Conservation (phyloP, 1,140 invertebrate genomes). For the Pogonomyrmex californicus region DNA sequence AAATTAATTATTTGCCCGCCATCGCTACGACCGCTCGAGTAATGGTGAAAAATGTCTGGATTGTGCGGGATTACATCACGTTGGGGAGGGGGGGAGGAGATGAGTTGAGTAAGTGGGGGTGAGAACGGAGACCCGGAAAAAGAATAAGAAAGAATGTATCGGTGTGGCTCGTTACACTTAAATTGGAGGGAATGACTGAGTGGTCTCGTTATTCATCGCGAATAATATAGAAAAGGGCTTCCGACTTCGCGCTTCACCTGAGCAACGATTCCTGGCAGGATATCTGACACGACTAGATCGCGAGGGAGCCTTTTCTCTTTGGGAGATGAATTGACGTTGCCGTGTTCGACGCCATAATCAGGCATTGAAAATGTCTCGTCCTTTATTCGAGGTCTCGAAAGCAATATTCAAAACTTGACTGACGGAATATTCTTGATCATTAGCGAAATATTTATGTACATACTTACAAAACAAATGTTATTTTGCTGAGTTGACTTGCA, state of each 20-base stretch:
- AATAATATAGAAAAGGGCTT: slow-evolving; percentile 85
- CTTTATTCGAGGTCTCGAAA: slow-evolving; percentile 60
- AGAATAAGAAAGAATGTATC: slow-evolving; percentile 87
- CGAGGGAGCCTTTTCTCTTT: slow-evolving; percentile 52
- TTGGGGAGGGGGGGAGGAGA: slow-evolving; percentile 72
- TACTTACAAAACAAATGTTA: not conserved
- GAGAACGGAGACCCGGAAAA: slow-evolving; percentile 73
- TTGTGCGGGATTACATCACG: slow-evolving; percentile 85
- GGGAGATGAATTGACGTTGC: slow-evolving; percentile 71
- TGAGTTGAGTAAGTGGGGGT: slow-evolving; percentile 58
- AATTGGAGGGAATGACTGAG: slow-evolving; percentile 87
- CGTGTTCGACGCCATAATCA: slow-evolving; percentile 61
- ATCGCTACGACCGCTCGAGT: slow-evolving; percentile 82
- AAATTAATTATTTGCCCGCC: slow-evolving; percentile 87
- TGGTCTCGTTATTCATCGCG: slow-evolving; percentile 86
- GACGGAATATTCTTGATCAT: slow-evolving; percentile 53
- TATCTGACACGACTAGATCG: slow-evolving; percentile 70
- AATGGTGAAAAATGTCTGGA: slow-evolving; percentile 87
- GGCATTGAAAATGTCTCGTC: slow-evolving; percentile 60
- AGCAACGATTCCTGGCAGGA: slow-evolving; percentile 69
- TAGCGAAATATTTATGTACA: slow-evolving; percentile 1
- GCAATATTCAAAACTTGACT: slow-evolving; percentile 53
- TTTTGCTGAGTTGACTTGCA: not conserved
- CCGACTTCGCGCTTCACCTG: slow-evolving; percentile 65
- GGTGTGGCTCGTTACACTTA: slow-evolving; percentile 87